Conservation (phyloP, 2,888 invertebrate species). For the Terebella lapidaria region DNA sequence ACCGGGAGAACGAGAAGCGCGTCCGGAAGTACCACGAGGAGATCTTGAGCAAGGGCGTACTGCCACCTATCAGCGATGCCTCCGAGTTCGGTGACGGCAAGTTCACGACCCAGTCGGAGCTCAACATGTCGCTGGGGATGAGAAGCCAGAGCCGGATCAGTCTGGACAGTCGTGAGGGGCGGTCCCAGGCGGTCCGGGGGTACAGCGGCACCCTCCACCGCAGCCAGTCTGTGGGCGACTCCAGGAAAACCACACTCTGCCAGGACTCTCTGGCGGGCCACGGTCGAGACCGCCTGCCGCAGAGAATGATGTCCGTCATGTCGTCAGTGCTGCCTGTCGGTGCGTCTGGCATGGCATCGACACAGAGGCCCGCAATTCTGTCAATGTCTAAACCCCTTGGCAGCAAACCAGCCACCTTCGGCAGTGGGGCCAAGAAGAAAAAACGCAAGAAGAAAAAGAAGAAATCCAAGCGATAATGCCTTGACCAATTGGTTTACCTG, state of each 20-base stretch:
- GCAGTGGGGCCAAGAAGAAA: not conserved
- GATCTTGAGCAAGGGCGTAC: not conserved
- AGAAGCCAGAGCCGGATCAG: not conserved
- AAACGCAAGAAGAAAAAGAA: not conserved
- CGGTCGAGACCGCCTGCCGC: not conserved
- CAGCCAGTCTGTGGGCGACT: too few species aligned
- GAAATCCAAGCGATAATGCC: not conserved
- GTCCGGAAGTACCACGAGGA: not conserved
- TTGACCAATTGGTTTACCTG: too few species aligned
- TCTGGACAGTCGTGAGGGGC: not conserved
- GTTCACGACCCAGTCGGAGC: not conserved
- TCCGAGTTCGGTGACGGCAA: not conserved
- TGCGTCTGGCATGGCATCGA: not conserved
- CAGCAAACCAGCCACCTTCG: not conserved
- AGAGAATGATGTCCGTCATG: not conserved
- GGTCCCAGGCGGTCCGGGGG: not conserved
- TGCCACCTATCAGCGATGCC: not conserved
- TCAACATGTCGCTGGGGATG: not conserved
- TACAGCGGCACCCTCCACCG: not conserved
- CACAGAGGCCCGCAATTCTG: not conserved
- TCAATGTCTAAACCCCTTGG: not conserved
- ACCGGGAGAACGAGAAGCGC: not conserved
- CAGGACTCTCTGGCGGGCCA: not conserved
- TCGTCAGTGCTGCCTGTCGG: not conserved
- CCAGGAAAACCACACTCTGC: too few species aligned